These are phyloP conservation scores for Drosophila pallidifrons DNA, from an alignment of 1,140 invertebrate species.

Conservation along the genomic window DNA sequence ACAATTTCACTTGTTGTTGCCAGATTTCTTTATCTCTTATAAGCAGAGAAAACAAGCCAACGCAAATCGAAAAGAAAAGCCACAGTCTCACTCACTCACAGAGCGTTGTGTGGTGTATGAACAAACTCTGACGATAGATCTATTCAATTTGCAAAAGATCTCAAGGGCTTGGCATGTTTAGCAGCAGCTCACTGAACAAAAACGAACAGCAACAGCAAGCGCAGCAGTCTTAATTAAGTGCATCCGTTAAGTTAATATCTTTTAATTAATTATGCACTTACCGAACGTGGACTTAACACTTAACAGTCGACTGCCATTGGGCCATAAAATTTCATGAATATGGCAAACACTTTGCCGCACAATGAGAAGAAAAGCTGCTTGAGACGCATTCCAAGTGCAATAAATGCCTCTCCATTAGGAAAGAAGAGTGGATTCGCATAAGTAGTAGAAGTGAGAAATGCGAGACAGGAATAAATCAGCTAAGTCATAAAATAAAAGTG, in stretches of 20 bases:
- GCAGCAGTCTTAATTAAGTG: slow-evolving; percentile 10
- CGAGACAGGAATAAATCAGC: slow-evolving; percentile 3
- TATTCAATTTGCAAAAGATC: slow-evolving; percentile 77
- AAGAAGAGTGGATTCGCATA: background rate
- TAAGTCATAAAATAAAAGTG: background rate
- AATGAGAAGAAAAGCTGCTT: slow-evolving; percentile 2
- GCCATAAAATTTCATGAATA: slow-evolving; percentile 60
- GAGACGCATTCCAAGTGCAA: slow-evolving; percentile 34
- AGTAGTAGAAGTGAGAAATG: background rate
- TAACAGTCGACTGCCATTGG: slow-evolving; percentile 24
- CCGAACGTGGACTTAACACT: slow-evolving; percentile 39
- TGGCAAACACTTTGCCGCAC: slow-evolving; percentile 37
- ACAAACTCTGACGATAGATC: slow-evolving; percentile 50
- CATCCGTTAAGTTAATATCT: slow-evolving; percentile 49
- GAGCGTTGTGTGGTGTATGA: slow-evolving; percentile 23
- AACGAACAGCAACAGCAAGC: slow-evolving; percentile 15
- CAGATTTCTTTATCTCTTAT: slow-evolving; percentile 78
- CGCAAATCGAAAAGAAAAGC: background rate
- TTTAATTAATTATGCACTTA: slow-evolving; percentile 58
- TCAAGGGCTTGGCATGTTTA: slow-evolving; percentile 77
- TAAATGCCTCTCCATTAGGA: slow-evolving; percentile 14
- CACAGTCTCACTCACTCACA: background rate
- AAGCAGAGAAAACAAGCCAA: slow-evolving; percentile 61
- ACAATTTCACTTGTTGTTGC: slow-evolving; percentile 72
- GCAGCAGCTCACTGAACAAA: slow-evolving; percentile 78